Conservation (phyloP, 2,113 vertebrate species). For the Corvus moneduloides region DNA sequence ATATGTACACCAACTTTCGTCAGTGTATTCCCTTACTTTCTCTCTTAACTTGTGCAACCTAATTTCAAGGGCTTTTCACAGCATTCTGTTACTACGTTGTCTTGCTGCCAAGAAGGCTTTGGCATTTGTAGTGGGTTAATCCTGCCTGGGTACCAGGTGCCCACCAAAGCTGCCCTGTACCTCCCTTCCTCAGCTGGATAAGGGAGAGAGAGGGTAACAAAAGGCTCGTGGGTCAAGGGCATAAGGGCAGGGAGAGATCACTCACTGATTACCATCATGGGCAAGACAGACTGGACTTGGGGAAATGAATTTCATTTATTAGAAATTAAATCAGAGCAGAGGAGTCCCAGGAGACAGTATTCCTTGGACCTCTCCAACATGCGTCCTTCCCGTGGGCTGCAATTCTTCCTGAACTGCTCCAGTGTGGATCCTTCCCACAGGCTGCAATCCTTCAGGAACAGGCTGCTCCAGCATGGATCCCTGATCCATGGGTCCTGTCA, state of each 20-base stretch:
- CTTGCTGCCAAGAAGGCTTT: neutral
- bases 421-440: neutral
- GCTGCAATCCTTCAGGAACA: neutral
- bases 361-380: neutral
- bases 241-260: neutral
- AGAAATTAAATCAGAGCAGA: neutral
- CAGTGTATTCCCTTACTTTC: neutral
- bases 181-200: neutral
- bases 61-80: neutral
- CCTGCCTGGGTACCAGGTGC: neutral
- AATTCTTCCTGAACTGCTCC: neutral
- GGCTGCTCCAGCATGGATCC: neutral
- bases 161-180: neutral
- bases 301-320: neutral
- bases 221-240: neutral
- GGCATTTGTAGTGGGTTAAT: neutral
- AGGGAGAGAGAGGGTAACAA: neutral
- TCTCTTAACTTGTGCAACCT: neutral
- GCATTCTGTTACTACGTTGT: neutral
- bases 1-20: neutral
- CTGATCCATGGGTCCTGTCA: neutral
- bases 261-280: fast-evolving
- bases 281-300: neutral
- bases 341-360: neutral
- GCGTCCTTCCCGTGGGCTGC: neutral